Percentiles rank a stretch among this genome's conserved stretches.
Evolutionary conservation across 2,113 vertebrate genomes (phyloP).

Genomic region (Melospiza melodia): DNA sequence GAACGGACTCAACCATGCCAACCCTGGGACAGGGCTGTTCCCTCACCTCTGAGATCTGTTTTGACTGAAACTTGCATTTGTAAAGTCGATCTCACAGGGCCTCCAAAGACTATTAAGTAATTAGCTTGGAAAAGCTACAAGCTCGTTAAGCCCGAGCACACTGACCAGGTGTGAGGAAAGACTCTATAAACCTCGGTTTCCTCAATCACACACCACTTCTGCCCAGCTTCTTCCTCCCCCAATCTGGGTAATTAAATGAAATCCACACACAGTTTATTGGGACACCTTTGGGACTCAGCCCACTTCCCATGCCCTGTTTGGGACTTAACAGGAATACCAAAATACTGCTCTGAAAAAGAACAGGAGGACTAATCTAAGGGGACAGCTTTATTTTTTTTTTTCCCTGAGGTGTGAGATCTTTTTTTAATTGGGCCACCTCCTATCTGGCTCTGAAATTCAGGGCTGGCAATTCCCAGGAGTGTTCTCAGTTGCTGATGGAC

Average conservation of each 20-base stretch:
- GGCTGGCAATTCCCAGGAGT: background rate
- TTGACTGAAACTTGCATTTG: background rate
- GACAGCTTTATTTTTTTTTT: background rate
- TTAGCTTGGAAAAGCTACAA: background rate
- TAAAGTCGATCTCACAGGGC: background rate
- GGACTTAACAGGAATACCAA: background rate
- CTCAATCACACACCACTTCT: background rate
- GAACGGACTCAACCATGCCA: background rate
- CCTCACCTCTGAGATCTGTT: background rate
- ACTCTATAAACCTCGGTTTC: conserved; percentile 13
- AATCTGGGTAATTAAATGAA: background rate
- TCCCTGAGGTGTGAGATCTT: background rate
- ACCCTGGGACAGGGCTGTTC: background rate
- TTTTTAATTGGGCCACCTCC: background rate
- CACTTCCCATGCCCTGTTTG: background rate
- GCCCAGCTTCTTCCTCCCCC: background rate
- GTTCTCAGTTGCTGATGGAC: background rate
- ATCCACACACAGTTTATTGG: background rate
- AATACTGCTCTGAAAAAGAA: background rate
- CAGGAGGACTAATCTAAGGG: background rate
- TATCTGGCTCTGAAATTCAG: background rate
- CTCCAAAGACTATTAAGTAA: background rate
- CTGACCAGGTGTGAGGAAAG: background rate
- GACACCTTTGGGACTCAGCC: background rate
- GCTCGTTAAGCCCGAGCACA: background rate